Evolutionary conservation across 2,797 vertebrate species (phyloP).

Genomic region (Galagoides demidoff): DNA sequence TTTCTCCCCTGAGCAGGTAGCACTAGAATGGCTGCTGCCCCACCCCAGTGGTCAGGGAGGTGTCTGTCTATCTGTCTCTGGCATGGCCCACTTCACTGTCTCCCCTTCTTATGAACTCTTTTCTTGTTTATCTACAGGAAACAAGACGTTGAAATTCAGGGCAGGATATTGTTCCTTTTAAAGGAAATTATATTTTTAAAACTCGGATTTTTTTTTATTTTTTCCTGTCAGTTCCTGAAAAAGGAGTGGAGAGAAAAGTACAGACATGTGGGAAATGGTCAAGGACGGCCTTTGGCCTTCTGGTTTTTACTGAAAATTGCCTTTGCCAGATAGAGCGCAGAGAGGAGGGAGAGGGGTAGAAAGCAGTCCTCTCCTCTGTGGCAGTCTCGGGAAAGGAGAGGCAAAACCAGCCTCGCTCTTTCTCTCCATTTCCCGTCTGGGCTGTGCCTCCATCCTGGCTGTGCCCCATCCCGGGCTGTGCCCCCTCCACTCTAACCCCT

Average conservation of each 20-base stretch:
- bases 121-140: slow-evolving; percentile 41
- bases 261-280: background rate
- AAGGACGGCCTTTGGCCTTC: background rate
- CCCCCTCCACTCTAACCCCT: slow-evolving; percentile 23
- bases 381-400: background rate
- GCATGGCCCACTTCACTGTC: background rate
- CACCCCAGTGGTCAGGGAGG: background rate
- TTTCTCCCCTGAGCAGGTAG: background rate
- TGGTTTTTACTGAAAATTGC: slow-evolving; percentile 5
- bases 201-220: background rate
- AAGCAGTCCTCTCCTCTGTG: background rate
- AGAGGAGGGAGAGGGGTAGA: background rate
- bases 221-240: slow-evolving; percentile 46
- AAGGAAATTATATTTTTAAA: slow-evolving; percentile 34
- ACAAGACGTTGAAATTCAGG: slow-evolving; percentile 14
- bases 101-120: slow-evolving; percentile 49
- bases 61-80: background rate
- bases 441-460: too few species aligned
- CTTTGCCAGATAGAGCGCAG: background rate
- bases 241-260: background rate
- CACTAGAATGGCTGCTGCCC: background rate
- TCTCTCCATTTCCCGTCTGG: background rate
- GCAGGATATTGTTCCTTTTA: slow-evolving; percentile 39
- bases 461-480: too few species aligned
- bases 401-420: slow-evolving; percentile 35